Conservation (phyloP, 2,113 vertebrate genomes). For the Hucho hucho region DNA sequence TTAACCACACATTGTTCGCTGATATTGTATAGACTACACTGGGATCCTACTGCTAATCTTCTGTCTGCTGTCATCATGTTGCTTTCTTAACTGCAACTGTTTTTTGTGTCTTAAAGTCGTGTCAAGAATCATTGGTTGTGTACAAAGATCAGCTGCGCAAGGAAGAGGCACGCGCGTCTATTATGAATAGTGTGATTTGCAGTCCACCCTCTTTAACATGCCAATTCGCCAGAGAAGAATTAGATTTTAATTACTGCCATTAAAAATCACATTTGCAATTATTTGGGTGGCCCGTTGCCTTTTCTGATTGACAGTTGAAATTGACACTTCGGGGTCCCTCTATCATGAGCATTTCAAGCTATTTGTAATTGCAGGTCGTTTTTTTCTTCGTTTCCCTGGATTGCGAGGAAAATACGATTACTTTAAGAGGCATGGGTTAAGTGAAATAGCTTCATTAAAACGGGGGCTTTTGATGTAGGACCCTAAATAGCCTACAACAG, state of each 20-base stretch:
- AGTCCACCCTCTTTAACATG: slow-evolving; percentile 73
- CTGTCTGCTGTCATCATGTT: neutral
- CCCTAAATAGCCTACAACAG: slow-evolving; percentile 80
- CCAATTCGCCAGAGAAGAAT: slow-evolving; percentile 83
- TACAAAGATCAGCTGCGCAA: slow-evolving; percentile 64
- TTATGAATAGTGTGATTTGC: slow-evolving; percentile 75
- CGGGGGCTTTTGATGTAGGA: slow-evolving; percentile 86
- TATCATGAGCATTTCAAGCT: slow-evolving; percentile 90
- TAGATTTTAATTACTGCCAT: slow-evolving; percentile 98
- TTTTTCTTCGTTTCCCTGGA: slow-evolving; percentile 85
- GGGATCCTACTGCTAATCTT: neutral
- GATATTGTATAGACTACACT: neutral
- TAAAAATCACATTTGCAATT: slow-evolving; percentile 99
- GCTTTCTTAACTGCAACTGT: slow-evolving; percentile 7
- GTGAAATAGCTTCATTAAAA: slow-evolving; percentile 96
- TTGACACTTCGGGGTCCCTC: slow-evolving; percentile 94
- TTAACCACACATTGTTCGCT: neutral
- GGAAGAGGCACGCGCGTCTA: slow-evolving; percentile 55
- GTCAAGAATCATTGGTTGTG: slow-evolving; percentile 66
- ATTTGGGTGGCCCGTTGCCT: slow-evolving; percentile 94
- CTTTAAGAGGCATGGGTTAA: slow-evolving; percentile 92
- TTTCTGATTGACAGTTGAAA: slow-evolving; percentile 97
- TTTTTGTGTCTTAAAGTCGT: slow-evolving; percentile 58
- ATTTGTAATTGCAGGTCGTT: slow-evolving; percentile 99
- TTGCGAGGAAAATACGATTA: slow-evolving; percentile 93